phyloP scores from a whole-genome alignment of 2,797 vertebrate species.

The Choloepus didactylus region DNA sequence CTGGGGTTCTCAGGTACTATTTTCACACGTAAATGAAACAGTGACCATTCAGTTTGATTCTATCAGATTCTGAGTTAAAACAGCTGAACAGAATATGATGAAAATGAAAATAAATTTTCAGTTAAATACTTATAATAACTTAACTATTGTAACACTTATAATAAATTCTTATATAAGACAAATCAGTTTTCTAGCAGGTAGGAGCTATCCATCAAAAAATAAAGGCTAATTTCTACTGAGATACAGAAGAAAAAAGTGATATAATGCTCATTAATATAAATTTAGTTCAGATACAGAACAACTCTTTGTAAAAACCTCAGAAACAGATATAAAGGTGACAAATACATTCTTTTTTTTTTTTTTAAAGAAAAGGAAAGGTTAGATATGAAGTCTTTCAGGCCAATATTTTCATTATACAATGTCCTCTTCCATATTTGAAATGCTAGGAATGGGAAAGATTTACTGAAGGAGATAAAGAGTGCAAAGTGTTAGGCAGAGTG shows the following conservation, averaged over 20 bases:
- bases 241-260: slow-evolving; percentile 3
- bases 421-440: background rate
- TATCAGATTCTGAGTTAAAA: slow-evolving; percentile 6
- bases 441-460: background rate
- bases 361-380: background rate
- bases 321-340: no score
- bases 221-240: slow-evolving; percentile 18
- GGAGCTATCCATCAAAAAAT: background rate
- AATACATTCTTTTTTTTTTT: background rate
- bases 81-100: background rate
- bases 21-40: slow-evolving; percentile 47
- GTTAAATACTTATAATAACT: no score
- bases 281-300: slow-evolving; percentile 23
- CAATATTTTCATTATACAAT: background rate
- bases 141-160: no score
- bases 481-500: background rate
- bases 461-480: background rate
- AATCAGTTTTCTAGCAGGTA: slow-evolving; percentile 12
- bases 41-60: background rate
- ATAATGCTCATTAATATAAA: slow-evolving; percentile 26
- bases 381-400: background rate
- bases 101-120: background rate
- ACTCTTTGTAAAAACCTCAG: background rate
- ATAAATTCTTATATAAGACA: background rate
- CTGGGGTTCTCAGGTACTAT: background rate